phyloP scores from a whole-genome alignment of 2,113 vertebrate species.

The Sterrhoptilus dennistouni region DNA sequence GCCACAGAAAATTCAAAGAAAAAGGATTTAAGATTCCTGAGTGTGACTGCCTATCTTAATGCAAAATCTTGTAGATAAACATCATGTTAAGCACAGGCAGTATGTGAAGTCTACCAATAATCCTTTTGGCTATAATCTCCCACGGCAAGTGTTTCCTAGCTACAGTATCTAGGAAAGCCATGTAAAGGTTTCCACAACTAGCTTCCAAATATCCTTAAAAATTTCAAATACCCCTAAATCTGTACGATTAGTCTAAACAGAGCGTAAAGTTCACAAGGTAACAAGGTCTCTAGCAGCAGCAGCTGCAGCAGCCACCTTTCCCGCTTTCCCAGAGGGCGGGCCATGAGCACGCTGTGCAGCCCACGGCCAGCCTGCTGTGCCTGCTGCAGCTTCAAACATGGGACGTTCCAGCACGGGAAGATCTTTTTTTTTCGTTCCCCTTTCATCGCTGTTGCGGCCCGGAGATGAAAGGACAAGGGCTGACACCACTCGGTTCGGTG shows the following conservation, averaged over 20 bases:
- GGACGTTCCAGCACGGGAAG: not conserved
- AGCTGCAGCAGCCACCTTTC: not conserved
- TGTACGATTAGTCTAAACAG: not conserved
- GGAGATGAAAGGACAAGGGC: not conserved
- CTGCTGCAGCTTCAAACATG: not conserved
- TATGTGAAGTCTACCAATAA: not conserved
- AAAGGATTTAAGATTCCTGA: not conserved
- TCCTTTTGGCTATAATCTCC: not conserved
- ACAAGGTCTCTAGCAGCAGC: slow-evolving; percentile 31
- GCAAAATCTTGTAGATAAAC: not conserved
- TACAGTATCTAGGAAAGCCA: not conserved
- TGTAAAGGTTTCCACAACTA: not conserved
- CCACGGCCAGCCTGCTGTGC: not conserved
- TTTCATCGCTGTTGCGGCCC: not conserved
- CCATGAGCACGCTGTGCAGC: not conserved
- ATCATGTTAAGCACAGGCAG: not conserved
- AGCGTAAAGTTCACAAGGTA: not conserved
- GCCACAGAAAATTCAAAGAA: not conserved
- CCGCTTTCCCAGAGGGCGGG: slow-evolving; percentile 21
- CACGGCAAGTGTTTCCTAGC: not conserved
- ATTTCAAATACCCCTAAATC: not conserved
- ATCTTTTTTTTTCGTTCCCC: not conserved
- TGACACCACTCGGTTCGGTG: not conserved
- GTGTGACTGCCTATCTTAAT: not conserved
- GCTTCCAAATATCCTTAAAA: not conserved